A percentile compares a stretch with the other conserved stretches of the same genome.
phyloP scores from a whole-genome alignment of 2,113 vertebrate species.

The Phyllostomus discolor region DNA sequence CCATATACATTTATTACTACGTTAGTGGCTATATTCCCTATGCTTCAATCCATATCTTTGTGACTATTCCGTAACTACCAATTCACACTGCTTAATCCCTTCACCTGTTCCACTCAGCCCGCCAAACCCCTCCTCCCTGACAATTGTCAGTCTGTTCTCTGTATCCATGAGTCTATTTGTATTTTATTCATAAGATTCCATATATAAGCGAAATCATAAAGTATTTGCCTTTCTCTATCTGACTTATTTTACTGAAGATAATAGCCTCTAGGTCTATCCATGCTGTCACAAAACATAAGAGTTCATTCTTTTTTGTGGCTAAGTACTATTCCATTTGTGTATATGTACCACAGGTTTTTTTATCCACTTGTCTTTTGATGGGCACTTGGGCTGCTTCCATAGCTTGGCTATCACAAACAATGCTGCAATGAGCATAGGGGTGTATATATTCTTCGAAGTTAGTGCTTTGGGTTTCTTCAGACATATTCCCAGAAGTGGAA shows the following conservation, averaged over 20 bases:
- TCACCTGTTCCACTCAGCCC: no score
- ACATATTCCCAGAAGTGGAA: no score
- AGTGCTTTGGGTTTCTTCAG: no score
- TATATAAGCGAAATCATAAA: neutral
- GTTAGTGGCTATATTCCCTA: neutral
- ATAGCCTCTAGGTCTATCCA: neutral
- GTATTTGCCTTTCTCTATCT: neutral
- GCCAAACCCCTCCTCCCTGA: neutral
- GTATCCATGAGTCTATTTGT: neutral
- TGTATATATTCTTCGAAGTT: neutral
- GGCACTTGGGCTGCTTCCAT: neutral
- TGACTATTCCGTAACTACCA: neutral
- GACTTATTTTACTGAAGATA: neutral
- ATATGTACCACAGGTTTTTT: neutral
- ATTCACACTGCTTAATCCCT: neutral
- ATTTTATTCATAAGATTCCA: neutral
- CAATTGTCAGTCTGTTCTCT: neutral
- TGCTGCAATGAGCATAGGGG: neutral
- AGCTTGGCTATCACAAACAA: neutral
- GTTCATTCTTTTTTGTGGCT: neutral
- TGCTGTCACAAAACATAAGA: neutral
- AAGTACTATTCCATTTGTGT: neutral
- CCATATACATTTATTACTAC: neutral
- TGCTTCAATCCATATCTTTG: neutral
- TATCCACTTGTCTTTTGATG: neutral